Conservation (phyloP, 2,797 vertebrate genomes). For the Poecilia picta region DNA sequence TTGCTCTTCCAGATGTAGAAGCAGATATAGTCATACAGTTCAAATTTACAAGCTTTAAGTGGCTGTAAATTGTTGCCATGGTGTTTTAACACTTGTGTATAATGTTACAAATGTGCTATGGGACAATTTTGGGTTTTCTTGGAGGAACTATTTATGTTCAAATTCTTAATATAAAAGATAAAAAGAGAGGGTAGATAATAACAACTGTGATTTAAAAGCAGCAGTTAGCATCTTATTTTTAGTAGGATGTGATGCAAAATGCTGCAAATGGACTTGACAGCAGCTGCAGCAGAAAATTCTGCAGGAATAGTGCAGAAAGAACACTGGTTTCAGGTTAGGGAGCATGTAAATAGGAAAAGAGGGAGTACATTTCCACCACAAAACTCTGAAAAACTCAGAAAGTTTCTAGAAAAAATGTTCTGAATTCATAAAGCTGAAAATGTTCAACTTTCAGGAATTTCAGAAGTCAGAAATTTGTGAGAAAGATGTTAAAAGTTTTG, state of each 20-base stretch:
- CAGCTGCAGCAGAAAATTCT: not conserved
- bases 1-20: constrained; percentile 28
- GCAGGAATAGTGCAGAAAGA: not conserved
- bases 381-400: too few species aligned
- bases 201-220: not conserved
- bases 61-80: constrained; percentile 25
- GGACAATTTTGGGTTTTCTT: not conserved
- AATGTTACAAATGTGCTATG: constrained; percentile 21
- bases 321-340: too few species aligned
- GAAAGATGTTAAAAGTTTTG: too few species aligned
- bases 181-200: not conserved
- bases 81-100: constrained; percentile 27
- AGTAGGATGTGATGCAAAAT: not conserved
- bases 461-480: too few species aligned
- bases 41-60: constrained; percentile 12
- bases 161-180: not conserved
- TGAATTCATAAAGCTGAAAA: too few species aligned
- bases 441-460: too few species aligned
- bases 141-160: not conserved
- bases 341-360: too few species aligned
- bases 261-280: not conserved
- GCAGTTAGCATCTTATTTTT: not conserved
- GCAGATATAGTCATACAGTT: constrained; percentile 9
- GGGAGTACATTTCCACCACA: too few species aligned
- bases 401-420: too few species aligned